Evolutionary conservation across 2,888 invertebrate genomes (phyloP).

Genomic region (Yponomeuta malinellus): DNA sequence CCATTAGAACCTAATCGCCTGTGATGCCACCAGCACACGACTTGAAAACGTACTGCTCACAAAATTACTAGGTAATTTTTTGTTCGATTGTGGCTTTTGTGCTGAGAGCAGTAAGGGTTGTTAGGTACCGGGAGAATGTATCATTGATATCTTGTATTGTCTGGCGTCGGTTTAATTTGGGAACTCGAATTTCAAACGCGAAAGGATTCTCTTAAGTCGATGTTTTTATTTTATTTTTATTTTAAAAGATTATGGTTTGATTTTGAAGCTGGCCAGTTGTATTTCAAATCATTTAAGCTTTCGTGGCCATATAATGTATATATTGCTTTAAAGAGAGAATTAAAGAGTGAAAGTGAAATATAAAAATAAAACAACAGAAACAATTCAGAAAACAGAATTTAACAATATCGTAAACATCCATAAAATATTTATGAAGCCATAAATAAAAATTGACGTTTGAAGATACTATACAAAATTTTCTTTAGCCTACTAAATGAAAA

Average conservation of each 20-base stretch:
- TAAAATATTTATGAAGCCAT: background rate
- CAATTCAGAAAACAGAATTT: no score
- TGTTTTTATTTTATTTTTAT: background rate
- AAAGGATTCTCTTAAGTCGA: background rate
- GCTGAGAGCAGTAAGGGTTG: background rate
- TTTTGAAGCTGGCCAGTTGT: background rate
- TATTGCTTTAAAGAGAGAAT: no score
- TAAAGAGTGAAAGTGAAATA: no score
- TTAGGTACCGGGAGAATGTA: background rate
- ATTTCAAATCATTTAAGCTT: background rate
- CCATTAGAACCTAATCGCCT: conserved; percentile 76
- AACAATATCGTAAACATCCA: no score
- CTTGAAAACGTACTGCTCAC: conserved; percentile 30
- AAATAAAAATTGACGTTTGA: background rate
- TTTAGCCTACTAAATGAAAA: background rate
- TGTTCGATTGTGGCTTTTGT: background rate
- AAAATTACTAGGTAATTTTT: background rate
- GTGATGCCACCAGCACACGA: conserved; percentile 70
- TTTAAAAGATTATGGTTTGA: background rate
- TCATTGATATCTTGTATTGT: background rate
- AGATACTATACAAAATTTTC: background rate
- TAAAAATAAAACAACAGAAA: no score
- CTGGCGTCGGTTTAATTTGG: conserved; percentile 1
- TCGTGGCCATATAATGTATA: no score
- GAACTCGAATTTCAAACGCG: background rate